These are phyloP conservation scores for Dascyllus trimaculatus DNA, from an alignment of 2,113 vertebrate species.

Conservation along the genomic window DNA sequence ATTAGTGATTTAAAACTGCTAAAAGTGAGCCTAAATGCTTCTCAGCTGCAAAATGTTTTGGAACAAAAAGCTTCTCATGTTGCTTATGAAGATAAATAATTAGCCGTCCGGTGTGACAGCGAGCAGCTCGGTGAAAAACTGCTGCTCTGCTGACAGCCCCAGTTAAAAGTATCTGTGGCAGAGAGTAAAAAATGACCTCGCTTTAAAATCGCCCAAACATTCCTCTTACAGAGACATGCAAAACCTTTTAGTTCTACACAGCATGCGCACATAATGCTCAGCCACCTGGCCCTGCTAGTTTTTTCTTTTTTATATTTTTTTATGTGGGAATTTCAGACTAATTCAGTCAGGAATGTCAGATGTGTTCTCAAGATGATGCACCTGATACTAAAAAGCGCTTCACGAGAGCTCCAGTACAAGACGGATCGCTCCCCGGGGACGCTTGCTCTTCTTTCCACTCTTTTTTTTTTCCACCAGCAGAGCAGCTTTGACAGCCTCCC, in stretches of 20 bases:
- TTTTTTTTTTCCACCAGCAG: conserved; percentile 31
- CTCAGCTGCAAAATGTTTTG: neutral
- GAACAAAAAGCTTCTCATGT: conserved; percentile 14
- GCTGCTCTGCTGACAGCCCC: conserved; percentile 61
- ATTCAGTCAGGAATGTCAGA: conserved; percentile 96
- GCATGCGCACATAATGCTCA: conserved; percentile 83
- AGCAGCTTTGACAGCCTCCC: conserved; percentile 85
- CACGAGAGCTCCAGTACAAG: conserved; percentile 89
- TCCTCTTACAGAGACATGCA: conserved; percentile 89
- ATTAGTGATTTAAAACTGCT: neutral
- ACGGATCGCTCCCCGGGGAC: conserved; percentile 91
- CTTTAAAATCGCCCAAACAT: conserved; percentile 85
- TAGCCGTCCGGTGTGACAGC: conserved; percentile 37
- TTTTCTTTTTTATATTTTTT: conserved; percentile 59
- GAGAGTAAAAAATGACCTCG: conserved; percentile 85
- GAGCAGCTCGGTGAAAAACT: conserved; percentile 45
- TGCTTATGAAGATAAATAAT: conserved; percentile 49
- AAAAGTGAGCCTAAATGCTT: neutral
- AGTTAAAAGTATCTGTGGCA: conserved; percentile 83
- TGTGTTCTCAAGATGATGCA: conserved; percentile 98
- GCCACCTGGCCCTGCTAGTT: conserved; percentile 90
- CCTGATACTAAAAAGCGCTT: conserved; percentile 98
- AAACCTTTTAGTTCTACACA: conserved; percentile 94
- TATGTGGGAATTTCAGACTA: conserved; percentile 95
- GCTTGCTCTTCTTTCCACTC: conserved; percentile 84